Conservation (phyloP, 30 jellyfish, hydroid and myxozoan species). For the Turritopsis rubra region DNA sequence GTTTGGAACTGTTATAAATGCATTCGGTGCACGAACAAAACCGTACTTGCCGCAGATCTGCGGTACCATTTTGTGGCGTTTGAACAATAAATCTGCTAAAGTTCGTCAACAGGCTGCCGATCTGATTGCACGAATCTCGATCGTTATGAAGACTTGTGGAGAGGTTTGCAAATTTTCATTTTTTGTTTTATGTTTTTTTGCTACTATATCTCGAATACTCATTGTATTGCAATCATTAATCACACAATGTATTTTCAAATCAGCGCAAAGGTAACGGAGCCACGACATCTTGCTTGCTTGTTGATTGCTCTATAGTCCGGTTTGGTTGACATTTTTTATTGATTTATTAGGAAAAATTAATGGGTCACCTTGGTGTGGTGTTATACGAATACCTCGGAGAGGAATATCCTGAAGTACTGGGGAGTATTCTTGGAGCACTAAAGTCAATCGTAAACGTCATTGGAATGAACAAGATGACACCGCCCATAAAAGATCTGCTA, state of each 20-base stretch:
- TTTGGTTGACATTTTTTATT: not conserved
- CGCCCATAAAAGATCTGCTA: slow-evolving; percentile 97
- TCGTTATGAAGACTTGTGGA: slow-evolving; percentile 98
- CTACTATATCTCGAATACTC: too few relatives aligned
- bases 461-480: slow-evolving; percentile 99
- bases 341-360: slow-evolving; percentile 78
- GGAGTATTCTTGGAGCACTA: slow-evolving; percentile 99
- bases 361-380: slow-evolving; percentile 99
- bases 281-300: too few relatives aligned
- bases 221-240: too few relatives aligned
- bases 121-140: slow-evolving; percentile 90
- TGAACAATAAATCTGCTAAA: slow-evolving; percentile 93
- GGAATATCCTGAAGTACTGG: slow-evolving; percentile 99
- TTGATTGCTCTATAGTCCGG: too few relatives aligned
- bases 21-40: slow-evolving; percentile 92
- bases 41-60: slow-evolving; percentile 99
- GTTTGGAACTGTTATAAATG: slow-evolving; percentile 97
- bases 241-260: too few relatives aligned
- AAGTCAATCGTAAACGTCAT: slow-evolving; percentile 97
- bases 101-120: slow-evolving; percentile 99
- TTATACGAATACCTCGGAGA: slow-evolving; percentile 99
- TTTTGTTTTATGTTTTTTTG: not conserved
- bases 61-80: slow-evolving; percentile 99
- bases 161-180: slow-evolving; percentile 40
- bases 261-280: too few relatives aligned